phyloP scores from a whole-genome alignment of 2,888 invertebrate genomes.

The Clusia tigrina region DNA sequence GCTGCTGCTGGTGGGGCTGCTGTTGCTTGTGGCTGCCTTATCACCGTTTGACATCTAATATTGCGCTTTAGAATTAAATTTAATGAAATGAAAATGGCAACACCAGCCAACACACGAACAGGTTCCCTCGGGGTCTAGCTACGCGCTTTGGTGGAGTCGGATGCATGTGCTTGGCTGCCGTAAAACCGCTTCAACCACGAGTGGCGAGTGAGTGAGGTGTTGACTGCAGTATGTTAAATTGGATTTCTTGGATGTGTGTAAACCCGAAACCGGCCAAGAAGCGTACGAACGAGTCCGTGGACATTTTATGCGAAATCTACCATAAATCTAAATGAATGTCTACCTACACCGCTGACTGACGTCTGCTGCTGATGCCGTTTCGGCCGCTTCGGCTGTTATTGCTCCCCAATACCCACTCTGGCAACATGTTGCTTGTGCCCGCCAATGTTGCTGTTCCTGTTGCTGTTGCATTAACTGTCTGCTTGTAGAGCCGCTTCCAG shows the following conservation, averaged over 20 bases:
- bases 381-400: too few species aligned
- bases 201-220: background rate
- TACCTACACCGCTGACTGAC: conserved; percentile 41
- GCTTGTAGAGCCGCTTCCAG: conserved; percentile 40
- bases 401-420: too few species aligned
- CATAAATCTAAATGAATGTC: conserved; percentile 57
- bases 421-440: conserved; percentile 18
- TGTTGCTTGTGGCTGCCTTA: conserved; percentile 35
- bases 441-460: conserved; percentile 35
- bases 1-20: background rate
- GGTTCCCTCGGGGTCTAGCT: background rate
- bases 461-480: conserved; percentile 16
- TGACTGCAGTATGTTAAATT: conserved; percentile 6
- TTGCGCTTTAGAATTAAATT: conserved; percentile 43
- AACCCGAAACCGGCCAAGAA: conserved; percentile 45
- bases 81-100: conserved; percentile 48
- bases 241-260: conserved; percentile 46
- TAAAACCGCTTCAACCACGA: background rate
- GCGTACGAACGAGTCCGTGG: conserved; percentile 37
- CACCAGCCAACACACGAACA: background rate
- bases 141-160: background rate
- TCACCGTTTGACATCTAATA: conserved; percentile 53
- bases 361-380: conserved; percentile 40
- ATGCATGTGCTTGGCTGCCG: conserved; percentile 50
- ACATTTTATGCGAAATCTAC: conserved; percentile 43